phyloP scores from a whole-genome alignment of 1,140 invertebrate genomes.

The Trialeurodes vaporariorum region DNA sequence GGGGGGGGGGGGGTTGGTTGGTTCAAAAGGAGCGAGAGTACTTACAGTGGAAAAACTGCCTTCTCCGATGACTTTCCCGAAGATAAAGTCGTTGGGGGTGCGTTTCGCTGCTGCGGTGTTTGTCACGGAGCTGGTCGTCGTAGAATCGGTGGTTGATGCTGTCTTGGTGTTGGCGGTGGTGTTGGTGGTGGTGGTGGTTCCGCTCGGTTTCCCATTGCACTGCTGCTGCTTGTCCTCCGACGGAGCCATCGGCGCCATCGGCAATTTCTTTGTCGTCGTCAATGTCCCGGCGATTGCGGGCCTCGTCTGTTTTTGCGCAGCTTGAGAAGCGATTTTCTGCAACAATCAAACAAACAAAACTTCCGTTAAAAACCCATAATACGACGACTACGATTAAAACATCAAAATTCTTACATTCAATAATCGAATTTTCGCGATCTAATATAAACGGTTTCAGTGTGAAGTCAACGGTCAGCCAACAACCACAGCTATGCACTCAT shows the following conservation, averaged over 20 bases:
- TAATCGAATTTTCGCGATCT: too few relatives aligned
- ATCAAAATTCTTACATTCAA: too few relatives aligned
- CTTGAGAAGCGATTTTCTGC: not conserved
- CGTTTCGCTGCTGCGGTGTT: constrained; percentile 39
- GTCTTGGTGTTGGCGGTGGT: constrained; percentile 1
- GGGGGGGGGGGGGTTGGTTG: too few relatives aligned
- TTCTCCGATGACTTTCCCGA: constrained; percentile 90
- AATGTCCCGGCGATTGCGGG: too few relatives aligned
- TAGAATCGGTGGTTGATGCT: not conserved
- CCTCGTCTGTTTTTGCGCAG: not conserved
- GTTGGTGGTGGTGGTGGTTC: not conserved
- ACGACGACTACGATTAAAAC: too few relatives aligned
- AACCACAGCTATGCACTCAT: too few relatives aligned
- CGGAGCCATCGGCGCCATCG: constrained; percentile 12
- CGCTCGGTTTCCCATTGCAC: constrained; percentile 8
- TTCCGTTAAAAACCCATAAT: too few relatives aligned
- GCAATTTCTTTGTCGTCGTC: not conserved
- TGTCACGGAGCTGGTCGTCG: constrained; percentile 1
- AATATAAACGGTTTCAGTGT: too few relatives aligned
- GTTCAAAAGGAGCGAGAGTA: too few relatives aligned
- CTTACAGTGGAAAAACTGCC: constrained; percentile 88
- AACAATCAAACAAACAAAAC: not conserved
- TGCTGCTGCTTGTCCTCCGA: constrained; percentile 15
- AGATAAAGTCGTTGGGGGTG: constrained; percentile 79
- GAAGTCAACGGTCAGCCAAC: too few relatives aligned